Evolutionary conservation across 2,888 invertebrate species (phyloP).

Genomic region (Panorpa germanica): DNA sequence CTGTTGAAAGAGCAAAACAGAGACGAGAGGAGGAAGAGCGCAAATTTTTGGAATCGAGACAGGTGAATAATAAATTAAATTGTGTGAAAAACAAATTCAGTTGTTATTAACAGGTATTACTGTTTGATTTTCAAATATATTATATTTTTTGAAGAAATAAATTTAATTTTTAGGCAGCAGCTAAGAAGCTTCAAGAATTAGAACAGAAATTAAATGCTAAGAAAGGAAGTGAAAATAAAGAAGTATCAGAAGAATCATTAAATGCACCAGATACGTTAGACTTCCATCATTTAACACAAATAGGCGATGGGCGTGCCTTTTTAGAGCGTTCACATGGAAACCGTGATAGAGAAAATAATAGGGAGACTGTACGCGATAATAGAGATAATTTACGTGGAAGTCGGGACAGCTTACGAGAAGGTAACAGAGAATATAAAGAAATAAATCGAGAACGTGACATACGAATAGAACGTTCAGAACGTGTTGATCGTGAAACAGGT

Average conservation of each 20-base stretch:
- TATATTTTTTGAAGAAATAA: too few relatives aligned
- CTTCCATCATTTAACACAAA: constrained; percentile 14
- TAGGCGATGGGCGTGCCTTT: constrained; percentile 11
- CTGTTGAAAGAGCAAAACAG: constrained; percentile 66
- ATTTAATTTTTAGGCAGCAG: constrained; percentile 25
- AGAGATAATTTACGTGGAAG: constrained; percentile 10
- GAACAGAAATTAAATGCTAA: constrained; percentile 45
- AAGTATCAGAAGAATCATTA: constrained; percentile 14
- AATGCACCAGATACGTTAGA: constrained; percentile 17
- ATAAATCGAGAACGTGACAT: constrained; percentile 17
- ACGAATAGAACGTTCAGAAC: constrained; percentile 7
- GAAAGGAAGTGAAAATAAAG: constrained; percentile 26
- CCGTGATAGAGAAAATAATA: constrained; percentile 18
- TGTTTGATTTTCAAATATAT: not conserved
- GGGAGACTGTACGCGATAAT: constrained; percentile 23
- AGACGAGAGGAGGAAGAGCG: constrained; percentile 81
- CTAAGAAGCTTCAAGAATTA: constrained; percentile 46
- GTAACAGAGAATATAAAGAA: constrained; percentile 14
- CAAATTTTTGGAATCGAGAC: constrained; percentile 43
- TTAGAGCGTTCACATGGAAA: constrained; percentile 14
- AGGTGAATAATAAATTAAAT: too few relatives aligned
- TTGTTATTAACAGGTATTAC: too few relatives aligned
- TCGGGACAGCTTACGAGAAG: constrained; percentile 16
- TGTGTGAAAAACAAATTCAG: too few relatives aligned
- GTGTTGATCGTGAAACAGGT: constrained; percentile 1